Evolutionary conservation across 2,888 invertebrate genomes (phyloP).

Genomic region (Petrolisthes cinctipes): DNA sequence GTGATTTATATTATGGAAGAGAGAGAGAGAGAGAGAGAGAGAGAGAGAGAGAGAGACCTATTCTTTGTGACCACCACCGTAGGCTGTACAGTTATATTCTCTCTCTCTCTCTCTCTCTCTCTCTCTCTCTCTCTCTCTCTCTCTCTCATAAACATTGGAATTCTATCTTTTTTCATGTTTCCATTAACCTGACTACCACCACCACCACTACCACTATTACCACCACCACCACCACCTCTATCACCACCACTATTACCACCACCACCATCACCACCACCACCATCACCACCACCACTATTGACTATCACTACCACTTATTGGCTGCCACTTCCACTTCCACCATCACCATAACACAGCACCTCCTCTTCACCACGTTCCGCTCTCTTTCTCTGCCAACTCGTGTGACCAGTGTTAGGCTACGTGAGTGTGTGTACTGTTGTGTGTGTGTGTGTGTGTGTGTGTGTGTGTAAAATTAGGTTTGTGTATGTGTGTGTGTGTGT

Average conservation of each 20-base stretch:
- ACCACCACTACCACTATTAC: no score
- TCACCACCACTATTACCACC: not conserved
- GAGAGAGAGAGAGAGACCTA: conserved; percentile 1
- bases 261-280: no score
- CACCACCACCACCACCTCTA: not conserved
- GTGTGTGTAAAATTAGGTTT: no score
- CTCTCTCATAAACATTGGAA: no score
- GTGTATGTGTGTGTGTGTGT: no score
- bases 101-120: not conserved
- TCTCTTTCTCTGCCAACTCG: not conserved
- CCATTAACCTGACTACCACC: no score
- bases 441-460: not conserved
- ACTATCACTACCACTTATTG: not conserved
- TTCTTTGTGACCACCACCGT: not conserved
- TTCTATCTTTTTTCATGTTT: no score
- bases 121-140: not conserved
- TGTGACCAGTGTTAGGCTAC: not conserved
- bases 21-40: no score
- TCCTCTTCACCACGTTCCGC: not conserved
- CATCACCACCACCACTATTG: not conserved
- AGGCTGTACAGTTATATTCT: not conserved
- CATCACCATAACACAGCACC: not conserved
- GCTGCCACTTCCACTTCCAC: no score
- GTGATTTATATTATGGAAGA: no score
- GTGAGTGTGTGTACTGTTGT: not conserved